These are phyloP conservation scores for Meloidogyne hapla DNA, from an alignment of 1,140 invertebrate species.

Conservation along the genomic window DNA sequence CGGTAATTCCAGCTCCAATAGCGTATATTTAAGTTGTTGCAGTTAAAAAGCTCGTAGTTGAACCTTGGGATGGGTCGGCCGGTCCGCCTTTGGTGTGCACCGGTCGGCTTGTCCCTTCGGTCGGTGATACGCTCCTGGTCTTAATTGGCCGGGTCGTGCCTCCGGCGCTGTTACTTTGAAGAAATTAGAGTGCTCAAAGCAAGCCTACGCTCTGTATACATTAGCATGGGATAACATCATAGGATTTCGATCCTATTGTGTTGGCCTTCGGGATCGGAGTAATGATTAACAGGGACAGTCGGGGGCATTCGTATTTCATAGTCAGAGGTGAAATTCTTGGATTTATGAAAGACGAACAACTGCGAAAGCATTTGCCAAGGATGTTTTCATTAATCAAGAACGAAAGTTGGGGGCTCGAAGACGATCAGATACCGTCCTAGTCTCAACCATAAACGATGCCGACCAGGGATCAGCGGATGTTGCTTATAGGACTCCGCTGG, in stretches of 20 bases:
- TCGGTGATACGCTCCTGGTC: conserved; percentile 65
- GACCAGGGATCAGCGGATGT: conserved; percentile 66
- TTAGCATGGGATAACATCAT: conserved; percentile 80
- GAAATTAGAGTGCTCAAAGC: conserved; percentile 81
- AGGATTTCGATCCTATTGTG: conserved; percentile 77
- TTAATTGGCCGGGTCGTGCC: conserved; percentile 64
- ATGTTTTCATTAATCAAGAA: conserved; percentile 81
- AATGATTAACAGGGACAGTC: conserved; percentile 56
- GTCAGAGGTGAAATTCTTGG: conserved; percentile 69
- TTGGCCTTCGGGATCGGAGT: conserved; percentile 52
- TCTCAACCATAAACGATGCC: conserved; percentile 77
- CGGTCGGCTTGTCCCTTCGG: too few relatives aligned
- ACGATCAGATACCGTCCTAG: conserved; percentile 69
- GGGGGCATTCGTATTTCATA: conserved; percentile 56
- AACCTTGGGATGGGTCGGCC: too few relatives aligned
- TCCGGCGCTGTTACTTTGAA: conserved; percentile 71
- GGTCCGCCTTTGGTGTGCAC: conserved; percentile 65
- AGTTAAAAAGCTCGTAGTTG: conserved; percentile 48
- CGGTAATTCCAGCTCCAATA: conserved; percentile 87
- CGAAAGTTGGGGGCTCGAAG: conserved; percentile 78
- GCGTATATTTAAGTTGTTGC: conserved; percentile 77
- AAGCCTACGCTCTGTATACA: conserved; percentile 74
- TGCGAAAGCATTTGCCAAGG: conserved; percentile 72
- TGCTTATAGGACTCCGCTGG: conserved; percentile 46
- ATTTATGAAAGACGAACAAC: conserved; percentile 76